Evolutionary conservation across 2,888 invertebrate genomes (phyloP), one percentile per base, ranked within the genome.

Genomic region (Acleris laterana): DNA sequence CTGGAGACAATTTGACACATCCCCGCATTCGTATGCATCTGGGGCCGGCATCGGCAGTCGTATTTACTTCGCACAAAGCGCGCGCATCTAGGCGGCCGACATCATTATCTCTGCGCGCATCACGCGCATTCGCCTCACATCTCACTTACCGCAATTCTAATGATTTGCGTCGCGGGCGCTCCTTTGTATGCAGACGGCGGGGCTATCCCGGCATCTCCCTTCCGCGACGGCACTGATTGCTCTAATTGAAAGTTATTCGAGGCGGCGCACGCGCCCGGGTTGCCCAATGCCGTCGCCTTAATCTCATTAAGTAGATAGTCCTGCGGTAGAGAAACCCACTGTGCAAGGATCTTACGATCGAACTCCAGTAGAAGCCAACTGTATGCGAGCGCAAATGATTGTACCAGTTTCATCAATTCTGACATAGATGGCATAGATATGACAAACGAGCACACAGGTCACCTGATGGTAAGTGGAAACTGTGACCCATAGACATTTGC

Each of bases 161-260:
- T 90, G 89, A 90, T 90, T 91, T 87, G 87, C 85, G 73, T 80
- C 83, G 88, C 88, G 86, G 87, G 87, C 85, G 85, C 85, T 84
- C 75, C 78, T 91, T 87, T 84, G 89, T 92, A 92, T 91, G 89
- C 91, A 77, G 72, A 73, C 75, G 74, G 77, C 84, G 81, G 82
- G 77, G 77, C 83, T 79, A 82, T 81, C 87, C 84, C 79, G 80
- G 81, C 82, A 87, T 87, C 81, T 80, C 76, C 78, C 88, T 92
- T 90, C 92, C 90, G 90, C 85, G 84, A 87, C 72, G 79, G 77
- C 75, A 79, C 82, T 81, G 84, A 86, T 86, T 88, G 88, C 88
- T 87, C 88, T 90, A 90, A 90, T 90, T 90, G 88, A 90, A 89
- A 88, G 89, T 89, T 87, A 89, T 87, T 83, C 78, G 79, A 73